Evolutionary conservation across 2,797 vertebrate genomes (phyloP).

Genomic region (Pagetopsis macropterus): DNA sequence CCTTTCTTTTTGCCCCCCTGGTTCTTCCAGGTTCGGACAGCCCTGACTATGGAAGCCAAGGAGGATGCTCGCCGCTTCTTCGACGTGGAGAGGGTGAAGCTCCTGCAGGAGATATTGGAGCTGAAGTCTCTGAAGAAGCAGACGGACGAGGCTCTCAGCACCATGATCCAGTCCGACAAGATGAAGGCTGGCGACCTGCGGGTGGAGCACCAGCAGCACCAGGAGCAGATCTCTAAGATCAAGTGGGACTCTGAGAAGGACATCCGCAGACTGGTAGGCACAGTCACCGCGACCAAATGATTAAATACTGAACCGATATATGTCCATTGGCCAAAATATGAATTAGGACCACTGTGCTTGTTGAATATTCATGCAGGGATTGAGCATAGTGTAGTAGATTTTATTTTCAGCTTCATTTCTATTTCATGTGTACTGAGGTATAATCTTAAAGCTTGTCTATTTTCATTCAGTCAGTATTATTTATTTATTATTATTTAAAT

Average conservation of each 20-base stretch:
- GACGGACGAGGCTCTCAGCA: slow-evolving; percentile 95
- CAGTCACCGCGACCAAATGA: neutral
- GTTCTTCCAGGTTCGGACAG: slow-evolving; percentile 85
- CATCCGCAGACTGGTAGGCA: slow-evolving; percentile 92
- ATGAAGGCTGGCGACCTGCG: slow-evolving; percentile 97
- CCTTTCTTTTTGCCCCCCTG: neutral
- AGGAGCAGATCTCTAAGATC: slow-evolving; percentile 97
- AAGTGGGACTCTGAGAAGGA: slow-evolving; percentile 98
- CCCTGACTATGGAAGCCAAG: slow-evolving; percentile 92
- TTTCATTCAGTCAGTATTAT: neutral
- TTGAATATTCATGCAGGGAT: neutral
- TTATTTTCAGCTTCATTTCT: slow-evolving; percentile 5
- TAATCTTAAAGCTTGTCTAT: neutral
- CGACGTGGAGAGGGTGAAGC: slow-evolving; percentile 95
- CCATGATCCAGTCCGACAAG: slow-evolving; percentile 97
- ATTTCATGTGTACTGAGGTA: neutral
- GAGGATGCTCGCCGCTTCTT: slow-evolving; percentile 98
- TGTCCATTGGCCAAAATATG: neutral
- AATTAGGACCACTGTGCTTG: neutral
- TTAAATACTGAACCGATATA: neutral
- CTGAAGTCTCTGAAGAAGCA: slow-evolving; percentile 94
- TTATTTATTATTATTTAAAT: neutral
- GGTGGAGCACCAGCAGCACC: slow-evolving; percentile 96
- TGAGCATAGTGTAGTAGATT: neutral
- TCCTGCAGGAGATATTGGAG: slow-evolving; percentile 94